Base-by-base conservation (phyloP, 2,888 invertebrate species). In the Dynastes maya region DNA sequence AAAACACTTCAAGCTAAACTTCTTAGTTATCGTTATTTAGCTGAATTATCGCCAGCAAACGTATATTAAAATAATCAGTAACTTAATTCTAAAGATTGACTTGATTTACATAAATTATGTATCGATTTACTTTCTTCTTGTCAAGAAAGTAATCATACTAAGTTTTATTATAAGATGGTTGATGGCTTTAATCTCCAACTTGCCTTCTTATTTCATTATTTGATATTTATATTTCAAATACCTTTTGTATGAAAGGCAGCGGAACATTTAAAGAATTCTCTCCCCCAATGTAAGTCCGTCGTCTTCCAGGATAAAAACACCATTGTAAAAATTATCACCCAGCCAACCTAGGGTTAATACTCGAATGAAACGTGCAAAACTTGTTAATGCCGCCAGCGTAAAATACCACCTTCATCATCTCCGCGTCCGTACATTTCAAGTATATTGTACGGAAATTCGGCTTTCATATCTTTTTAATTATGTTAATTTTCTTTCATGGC, bases 381-480 rank as follows among this genome's bases (percentile, higher is more conserved):
- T 74, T 61, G 72, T 74, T 74, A 74, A 61, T 29, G 45, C 37
- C 45, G 22, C 45, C 72, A 27, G 45, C 72, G 40, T 63, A 74
- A 74, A 74, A 74, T 45, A 61, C 61, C 72, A n/a, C 45, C 61
- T 8, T 22, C 72, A 22, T 49, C 72, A 68, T 68, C 29, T 53
- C 22, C 22, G 22, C 72, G 58, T 55, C 63, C 58, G 49, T 74
- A 27, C 61, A 74, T 74, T 74, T 74, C 72, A 63, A 74, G 72
- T 74, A 74, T 61, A 74, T 74, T 74, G 61, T 45, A 61, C 29
- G 32, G 79, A 64, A 53, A 71, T 77, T 70, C 61, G 55, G 77
- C 79, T 80, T 82, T 83, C 81, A 80, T 81, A 82, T 82, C 83
- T 82, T 83, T 83, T 84, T 84, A 84, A 85, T 84, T 83, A 84